These are phyloP conservation scores for Meandrusa payeni DNA, from an alignment of 2,888 invertebrate species.

Conservation along the genomic window DNA sequence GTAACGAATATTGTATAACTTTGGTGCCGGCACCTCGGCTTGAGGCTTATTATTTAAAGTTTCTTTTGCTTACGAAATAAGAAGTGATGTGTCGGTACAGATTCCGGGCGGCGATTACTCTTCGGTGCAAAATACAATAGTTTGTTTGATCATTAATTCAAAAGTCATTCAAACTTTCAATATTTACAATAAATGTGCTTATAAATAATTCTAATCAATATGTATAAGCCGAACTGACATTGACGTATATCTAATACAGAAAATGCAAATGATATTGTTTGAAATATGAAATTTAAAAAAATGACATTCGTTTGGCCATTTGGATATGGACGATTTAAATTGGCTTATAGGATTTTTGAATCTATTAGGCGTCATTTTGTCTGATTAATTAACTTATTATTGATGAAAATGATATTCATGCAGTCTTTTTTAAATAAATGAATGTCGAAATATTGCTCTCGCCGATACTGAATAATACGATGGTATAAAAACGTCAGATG, in stretches of 20 bases:
- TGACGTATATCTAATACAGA: constrained; percentile 61
- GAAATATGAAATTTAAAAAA: constrained; percentile 45
- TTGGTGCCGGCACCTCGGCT: constrained; percentile 2
- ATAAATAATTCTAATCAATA: constrained; percentile 73
- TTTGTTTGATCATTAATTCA: constrained; percentile 53
- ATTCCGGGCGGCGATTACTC: constrained; percentile 29
- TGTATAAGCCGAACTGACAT: constrained; percentile 53
- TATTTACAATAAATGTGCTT: constrained; percentile 56
- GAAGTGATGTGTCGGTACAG: constrained; percentile 24
- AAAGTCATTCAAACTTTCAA: constrained; percentile 57
- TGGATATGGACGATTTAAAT: constrained; percentile 17
- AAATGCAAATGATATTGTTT: constrained; percentile 58
- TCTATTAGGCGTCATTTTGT: constrained; percentile 1
- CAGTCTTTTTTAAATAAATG: not conserved
- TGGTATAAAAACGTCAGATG: constrained; percentile 76
- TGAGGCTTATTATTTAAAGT: constrained; percentile 20
- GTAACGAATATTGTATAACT: constrained; percentile 18
- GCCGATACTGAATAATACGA: constrained; percentile 50
- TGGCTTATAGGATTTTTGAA: constrained; percentile 19
- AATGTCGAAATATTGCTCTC: constrained; percentile 37
- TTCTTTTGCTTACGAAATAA: constrained; percentile 25
- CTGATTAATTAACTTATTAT: constrained; percentile 3
- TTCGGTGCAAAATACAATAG: constrained; percentile 60
- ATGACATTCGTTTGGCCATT: constrained; percentile 36
- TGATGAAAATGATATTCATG: constrained; percentile 1